Base-by-base conservation (phyloP, 1,140 invertebrate genomes). In the Bathynomus jamesi region DNA sequence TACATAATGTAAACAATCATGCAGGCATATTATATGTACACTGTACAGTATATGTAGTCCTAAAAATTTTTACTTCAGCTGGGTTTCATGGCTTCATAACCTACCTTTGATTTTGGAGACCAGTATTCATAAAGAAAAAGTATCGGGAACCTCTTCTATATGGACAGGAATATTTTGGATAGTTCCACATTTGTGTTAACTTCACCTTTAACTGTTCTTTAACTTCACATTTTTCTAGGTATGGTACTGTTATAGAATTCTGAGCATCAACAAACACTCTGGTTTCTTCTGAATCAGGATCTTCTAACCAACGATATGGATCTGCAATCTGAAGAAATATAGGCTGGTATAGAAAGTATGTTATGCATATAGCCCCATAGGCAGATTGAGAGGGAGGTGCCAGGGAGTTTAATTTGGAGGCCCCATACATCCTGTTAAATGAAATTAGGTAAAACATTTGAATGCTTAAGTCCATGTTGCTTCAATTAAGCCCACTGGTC, bases 261-360 rank as follows among this genome's bases (percentile, higher is more conserved):
- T 99, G 92, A 11, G 88, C 89, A 70, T 95, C 89, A 31, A 99
- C 92, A 86, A 95, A 99, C 60, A 87, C 84, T 82, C 94, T 91
- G 0, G 95, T 98, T 83, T 98, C 94, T 74, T 90, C 86, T 0
- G 90, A 86, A 81, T 99, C 93, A 0, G 96, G 95, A 84, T 99
- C 91, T 84, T 99, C 97, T 27, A 99, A 82, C 95, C 95, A 99
- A 62, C 95, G 88, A 82, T 99, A 99, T 0, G 95, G 93, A 84
- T 99, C 96, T 75, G 82, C 71, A 71, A 98, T 86, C 93, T 96
- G 69, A 70, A 78, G 82, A 74, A 74, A 78, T 65, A 70, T n/a
- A 30, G 69, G 29, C 2, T 8, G 28, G 10, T n/a, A 61, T 2
- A 64, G n/a, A 25, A 40, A n/a, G 30, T 62, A 29, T 0, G 32